These are phyloP conservation scores for Podilymbus podiceps DNA, from an alignment of 2,113 vertebrate species.

Conservation along the genomic window DNA sequence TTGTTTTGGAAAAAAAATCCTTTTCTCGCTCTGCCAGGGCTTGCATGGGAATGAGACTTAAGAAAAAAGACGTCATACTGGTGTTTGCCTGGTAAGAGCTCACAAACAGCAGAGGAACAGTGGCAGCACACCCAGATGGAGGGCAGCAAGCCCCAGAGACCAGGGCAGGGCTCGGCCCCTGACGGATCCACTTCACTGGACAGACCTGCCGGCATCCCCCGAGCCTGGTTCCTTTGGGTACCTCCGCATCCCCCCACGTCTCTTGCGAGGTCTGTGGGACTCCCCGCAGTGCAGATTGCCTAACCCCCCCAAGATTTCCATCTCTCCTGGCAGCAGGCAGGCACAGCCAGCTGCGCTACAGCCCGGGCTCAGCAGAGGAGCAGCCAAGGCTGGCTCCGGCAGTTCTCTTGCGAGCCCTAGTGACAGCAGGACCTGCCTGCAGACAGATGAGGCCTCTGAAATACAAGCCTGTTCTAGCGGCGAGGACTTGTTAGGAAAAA, in stretches of 20 bases:
- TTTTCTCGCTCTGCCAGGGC: not conserved
- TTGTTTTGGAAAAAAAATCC: not conserved
- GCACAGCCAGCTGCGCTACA: not conserved
- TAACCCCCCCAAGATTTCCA: not conserved
- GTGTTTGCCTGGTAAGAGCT: not conserved
- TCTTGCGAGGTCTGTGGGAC: not conserved
- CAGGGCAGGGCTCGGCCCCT: not conserved
- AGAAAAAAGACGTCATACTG: not conserved
- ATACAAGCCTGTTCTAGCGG: not conserved
- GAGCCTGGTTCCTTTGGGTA: not conserved
- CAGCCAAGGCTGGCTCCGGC: not conserved
- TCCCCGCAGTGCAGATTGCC: not conserved
- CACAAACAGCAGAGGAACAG: not conserved
- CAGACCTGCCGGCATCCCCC: not conserved
- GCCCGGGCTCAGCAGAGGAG: not conserved
- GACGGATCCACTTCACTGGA: not conserved
- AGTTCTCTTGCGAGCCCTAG: slow-evolving; percentile 61
- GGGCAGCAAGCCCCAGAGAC: not conserved
- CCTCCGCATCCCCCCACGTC: accelerated
- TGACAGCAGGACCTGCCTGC: slow-evolving; percentile 3
- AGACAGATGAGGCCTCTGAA: not conserved
- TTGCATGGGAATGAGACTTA: not conserved
- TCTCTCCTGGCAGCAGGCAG: not conserved
- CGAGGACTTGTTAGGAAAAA: not conserved
- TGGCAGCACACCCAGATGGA: not conserved